phyloP scores from a whole-genome alignment of 2,113 vertebrate genomes.

The Alligator sinensis region DNA sequence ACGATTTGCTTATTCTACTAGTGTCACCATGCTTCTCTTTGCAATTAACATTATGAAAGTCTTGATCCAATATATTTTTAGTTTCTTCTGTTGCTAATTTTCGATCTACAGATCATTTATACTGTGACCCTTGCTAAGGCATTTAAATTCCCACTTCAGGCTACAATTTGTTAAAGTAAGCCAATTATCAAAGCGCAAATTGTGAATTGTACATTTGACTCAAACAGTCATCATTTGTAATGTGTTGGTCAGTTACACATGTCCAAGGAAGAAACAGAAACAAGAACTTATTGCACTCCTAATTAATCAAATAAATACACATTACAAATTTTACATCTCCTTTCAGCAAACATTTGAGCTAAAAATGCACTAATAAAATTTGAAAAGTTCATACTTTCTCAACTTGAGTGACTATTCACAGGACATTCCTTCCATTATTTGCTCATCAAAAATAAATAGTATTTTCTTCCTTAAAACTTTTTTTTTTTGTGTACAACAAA shows the following conservation, averaged over 20 bases:
- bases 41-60: background rate
- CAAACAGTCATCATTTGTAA: slow-evolving; percentile 7
- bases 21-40: background rate
- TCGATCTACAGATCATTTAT: background rate
- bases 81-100: background rate
- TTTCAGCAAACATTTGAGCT: slow-evolving; percentile 13
- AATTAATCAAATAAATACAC: background rate
- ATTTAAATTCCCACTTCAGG: background rate
- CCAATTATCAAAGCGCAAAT: background rate
- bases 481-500: background rate
- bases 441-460: background rate
- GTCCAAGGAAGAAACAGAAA: background rate
- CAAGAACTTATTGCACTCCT: background rate
- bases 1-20: background rate
- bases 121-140: background rate
- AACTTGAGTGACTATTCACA: slow-evolving; percentile 1
- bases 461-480: background rate
- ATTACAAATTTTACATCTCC: slow-evolving; percentile 28
- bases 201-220: slow-evolving; percentile 11
- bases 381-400: slow-evolving; percentile 12
- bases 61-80: background rate
- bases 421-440: background rate
- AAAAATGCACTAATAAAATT: slow-evolving; percentile 16
- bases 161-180: background rate
- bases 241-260: background rate